Percentiles rank a stretch among this genome's conserved stretches.
Evolutionary conservation across 2,797 vertebrate genomes (phyloP).

Genomic region (Phoeniculus purpureus): DNA sequence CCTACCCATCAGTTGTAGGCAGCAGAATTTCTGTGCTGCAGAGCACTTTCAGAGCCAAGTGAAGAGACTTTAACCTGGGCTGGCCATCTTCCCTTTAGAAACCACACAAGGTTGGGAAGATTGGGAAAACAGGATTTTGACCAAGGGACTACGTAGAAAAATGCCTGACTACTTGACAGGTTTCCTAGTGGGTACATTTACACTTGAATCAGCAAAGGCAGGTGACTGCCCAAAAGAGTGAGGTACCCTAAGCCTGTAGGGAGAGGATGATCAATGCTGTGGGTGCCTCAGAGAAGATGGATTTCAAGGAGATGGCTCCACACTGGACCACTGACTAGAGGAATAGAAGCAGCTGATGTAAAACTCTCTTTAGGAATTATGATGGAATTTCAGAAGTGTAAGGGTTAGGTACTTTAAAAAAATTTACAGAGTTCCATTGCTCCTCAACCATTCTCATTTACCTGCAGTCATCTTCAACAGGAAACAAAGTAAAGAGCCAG

Average conservation of each 20-base stretch:
- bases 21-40: background rate
- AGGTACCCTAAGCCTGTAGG: background rate
- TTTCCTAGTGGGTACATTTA: background rate
- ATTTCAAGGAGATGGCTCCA: background rate
- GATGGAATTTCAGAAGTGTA: background rate
- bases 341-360: background rate
- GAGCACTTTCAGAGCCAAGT: background rate
- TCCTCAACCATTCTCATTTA: background rate
- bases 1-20: background rate
- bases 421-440: background rate
- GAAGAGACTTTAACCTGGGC: background rate
- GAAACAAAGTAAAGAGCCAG: background rate
- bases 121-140: background rate
- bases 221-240: background rate
- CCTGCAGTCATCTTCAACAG: background rate
- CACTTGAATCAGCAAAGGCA: background rate
- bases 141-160: background rate
- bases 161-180: background rate
- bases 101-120: background rate
- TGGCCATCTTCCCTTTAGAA: background rate
- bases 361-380: background rate
- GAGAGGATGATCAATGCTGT: background rate
- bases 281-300: background rate
- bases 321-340: fast-evolving
- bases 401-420: background rate